phyloP scores from a whole-genome alignment of 2,888 invertebrate species.

The Seira sanloemensis region DNA sequence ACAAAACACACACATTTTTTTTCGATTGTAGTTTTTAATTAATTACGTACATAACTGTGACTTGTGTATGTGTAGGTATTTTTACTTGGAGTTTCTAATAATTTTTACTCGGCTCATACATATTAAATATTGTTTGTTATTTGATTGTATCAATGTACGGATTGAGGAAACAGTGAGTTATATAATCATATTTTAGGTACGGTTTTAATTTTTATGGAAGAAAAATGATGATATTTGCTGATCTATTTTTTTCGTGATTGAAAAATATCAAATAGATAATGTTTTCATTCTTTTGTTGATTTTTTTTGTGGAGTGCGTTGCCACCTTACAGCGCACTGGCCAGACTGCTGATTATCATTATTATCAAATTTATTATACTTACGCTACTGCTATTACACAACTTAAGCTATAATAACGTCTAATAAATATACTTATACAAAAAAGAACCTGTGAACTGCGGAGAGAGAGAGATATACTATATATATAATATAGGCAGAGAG shows the following conservation, averaged over 20 bases:
- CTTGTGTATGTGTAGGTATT: too few species aligned
- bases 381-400: conserved; percentile 42
- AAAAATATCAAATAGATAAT: background rate
- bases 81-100: too few species aligned
- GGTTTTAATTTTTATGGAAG: too few species aligned
- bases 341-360: conserved; percentile 66
- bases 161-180: too few species aligned
- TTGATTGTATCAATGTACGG: too few species aligned
- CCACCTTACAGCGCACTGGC: conserved; percentile 46
- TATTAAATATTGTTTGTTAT: too few species aligned
- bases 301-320: conserved; percentile 58
- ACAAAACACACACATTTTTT: too few species aligned
- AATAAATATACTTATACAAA: conserved; percentile 58
- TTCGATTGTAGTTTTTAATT: too few species aligned
- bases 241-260: background rate
- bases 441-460: conserved; percentile 59
- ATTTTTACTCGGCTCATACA: too few species aligned
- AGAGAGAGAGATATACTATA: conserved; percentile 35
- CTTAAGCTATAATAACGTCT: conserved; percentile 26
- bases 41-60: too few species aligned
- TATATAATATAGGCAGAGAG: background rate
- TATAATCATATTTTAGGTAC: too few species aligned
- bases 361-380: conserved; percentile 25
- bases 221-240: too few species aligned
- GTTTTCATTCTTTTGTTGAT: background rate